phyloP scores from a whole-genome alignment of 2,797 vertebrate species.

The Centroberyx gerrardi region DNA sequence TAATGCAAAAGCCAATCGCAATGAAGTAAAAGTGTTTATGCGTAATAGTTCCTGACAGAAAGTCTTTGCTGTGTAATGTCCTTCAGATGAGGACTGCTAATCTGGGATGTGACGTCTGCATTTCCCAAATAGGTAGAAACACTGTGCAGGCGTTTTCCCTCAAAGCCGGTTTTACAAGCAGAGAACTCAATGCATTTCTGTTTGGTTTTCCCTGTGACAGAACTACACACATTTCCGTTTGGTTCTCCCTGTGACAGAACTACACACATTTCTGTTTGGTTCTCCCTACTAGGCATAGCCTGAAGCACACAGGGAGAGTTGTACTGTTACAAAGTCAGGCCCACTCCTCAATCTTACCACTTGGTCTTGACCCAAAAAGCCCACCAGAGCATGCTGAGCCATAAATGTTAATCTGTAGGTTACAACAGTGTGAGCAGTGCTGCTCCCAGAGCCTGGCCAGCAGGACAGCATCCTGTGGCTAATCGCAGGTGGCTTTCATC shows the following conservation, averaged over 20 bases:
- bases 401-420: conserved; percentile 85
- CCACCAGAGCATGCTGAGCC: conserved; percentile 75
- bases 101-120: conserved; percentile 42
- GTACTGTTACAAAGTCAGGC: conserved; percentile 64
- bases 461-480: conserved; percentile 78
- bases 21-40: background rate
- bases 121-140: conserved; percentile 40
- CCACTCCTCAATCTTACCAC: conserved; percentile 72
- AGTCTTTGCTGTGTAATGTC: conserved; percentile 17
- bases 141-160: conserved; percentile 52
- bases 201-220: conserved; percentile 70
- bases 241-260: conserved; percentile 67
- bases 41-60: background rate
- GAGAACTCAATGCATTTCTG: conserved; percentile 65
- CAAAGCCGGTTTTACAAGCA: conserved; percentile 65
- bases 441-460: conserved; percentile 75
- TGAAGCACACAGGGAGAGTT: conserved; percentile 47
- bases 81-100: conserved; percentile 50
- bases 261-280: conserved; percentile 61
- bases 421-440: conserved; percentile 71
- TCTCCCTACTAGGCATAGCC: conserved; percentile 57
- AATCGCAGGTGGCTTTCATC: conserved; percentile 80
- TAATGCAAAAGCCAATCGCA: background rate
- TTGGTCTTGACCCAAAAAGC: conserved; percentile 80
- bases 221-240: conserved; percentile 62